phyloP scores from a whole-genome alignment of 2,113 vertebrate genomes.

The Strix aluco region DNA sequence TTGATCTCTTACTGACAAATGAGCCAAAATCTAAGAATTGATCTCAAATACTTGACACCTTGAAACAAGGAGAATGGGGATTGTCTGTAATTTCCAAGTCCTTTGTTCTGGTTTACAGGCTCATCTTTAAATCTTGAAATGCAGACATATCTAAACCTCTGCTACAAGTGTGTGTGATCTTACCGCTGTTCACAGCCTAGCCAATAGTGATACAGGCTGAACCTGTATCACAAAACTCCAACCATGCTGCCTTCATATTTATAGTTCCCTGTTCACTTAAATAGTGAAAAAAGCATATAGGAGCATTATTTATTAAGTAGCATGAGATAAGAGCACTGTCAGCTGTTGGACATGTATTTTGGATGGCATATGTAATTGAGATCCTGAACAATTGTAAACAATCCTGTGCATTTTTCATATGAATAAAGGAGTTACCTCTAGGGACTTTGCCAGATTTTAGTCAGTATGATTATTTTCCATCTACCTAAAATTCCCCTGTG shows the following conservation, averaged over 20 bases:
- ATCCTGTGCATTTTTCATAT: slow-evolving; percentile 7
- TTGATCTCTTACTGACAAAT: not conserved
- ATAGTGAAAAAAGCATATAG: not conserved
- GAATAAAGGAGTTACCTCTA: slow-evolving; percentile 9
- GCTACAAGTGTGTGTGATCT: not conserved
- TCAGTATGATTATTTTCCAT: slow-evolving; percentile 26
- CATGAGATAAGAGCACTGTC: not conserved
- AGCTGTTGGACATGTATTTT: slow-evolving; percentile 43
- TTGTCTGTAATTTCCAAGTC: not conserved
- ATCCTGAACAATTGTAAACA: slow-evolving; percentile 36
- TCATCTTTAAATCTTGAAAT: not conserved
- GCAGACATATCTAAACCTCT: not conserved
- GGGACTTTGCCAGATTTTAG: slow-evolving; percentile 33
- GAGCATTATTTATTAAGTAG: slow-evolving; percentile 37
- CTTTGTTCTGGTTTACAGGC: not conserved
- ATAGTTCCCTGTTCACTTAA: not conserved
- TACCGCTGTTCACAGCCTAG: not conserved
- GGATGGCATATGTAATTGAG: slow-evolving; percentile 22
- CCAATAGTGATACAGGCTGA: not conserved
- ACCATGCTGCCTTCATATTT: not conserved
- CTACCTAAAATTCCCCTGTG: slow-evolving; percentile 22
- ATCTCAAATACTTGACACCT: not conserved
- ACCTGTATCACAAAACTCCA: not conserved
- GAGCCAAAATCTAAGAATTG: not conserved
- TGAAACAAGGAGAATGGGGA: not conserved